Evolutionary conservation across 2,797 vertebrate genomes (phyloP).

Genomic region (Poecile montanus): DNA sequence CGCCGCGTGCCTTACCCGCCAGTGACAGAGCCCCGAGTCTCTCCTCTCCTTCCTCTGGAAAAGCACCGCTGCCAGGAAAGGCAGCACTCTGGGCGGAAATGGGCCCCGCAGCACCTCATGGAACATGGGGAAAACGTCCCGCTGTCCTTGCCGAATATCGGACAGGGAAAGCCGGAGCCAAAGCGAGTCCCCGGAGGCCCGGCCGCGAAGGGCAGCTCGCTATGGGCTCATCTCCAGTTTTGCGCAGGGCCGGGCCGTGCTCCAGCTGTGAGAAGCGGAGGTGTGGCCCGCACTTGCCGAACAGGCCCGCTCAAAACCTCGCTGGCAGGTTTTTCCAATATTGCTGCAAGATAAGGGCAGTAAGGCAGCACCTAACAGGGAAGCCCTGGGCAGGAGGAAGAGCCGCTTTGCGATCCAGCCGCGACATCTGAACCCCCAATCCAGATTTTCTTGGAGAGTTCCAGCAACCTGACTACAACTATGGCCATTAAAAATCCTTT

Average conservation of each 20-base stretch:
- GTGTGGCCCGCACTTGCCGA: not conserved
- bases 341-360: not conserved
- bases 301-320: not conserved
- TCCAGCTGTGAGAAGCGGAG: not conserved
- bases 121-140: not conserved
- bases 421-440: not conserved
- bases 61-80: constrained; percentile 59
- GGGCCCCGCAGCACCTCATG: constrained; percentile 33
- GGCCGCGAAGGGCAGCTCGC: fast-evolving
- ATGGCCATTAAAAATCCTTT: fast-evolving
- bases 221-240: fast-evolving
- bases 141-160: not conserved
- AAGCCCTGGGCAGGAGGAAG: not conserved
- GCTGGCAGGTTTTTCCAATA: not conserved
- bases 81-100: constrained; percentile 13
- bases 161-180: fast-evolving
- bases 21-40: not conserved
- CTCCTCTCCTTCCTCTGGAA: constrained; percentile 69
- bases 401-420: fast-evolving
- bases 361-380: not conserved
- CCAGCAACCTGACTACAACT: not conserved
- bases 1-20: constrained; percentile 41
- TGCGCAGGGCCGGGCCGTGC: not conserved
- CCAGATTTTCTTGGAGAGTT: not conserved
- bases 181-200: fast-evolving